Base-by-base conservation (phyloP, 1,140 invertebrate species). In the Rhagoletis pomonella region DNA sequence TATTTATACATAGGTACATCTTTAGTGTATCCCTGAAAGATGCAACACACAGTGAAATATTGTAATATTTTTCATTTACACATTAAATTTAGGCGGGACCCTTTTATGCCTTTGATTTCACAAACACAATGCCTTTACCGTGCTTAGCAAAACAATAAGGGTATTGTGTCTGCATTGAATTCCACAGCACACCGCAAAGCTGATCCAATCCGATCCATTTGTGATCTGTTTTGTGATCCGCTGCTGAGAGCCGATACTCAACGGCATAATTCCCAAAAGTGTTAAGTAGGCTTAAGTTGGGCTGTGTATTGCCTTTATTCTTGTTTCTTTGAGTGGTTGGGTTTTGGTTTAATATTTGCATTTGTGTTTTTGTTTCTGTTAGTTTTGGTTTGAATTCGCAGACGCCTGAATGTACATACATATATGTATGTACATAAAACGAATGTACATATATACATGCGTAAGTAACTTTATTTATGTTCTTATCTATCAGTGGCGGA, bases 251-350 rank as follows among this genome's bases (percentile, higher is more conserved):
- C 67, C 67, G 67, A 73, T n/a, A 73, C 42, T 73, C 67, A 73
- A 73, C 44, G 67, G 12, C 67, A 73, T 73, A 17, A 73, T 73
- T 73, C 42, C 67, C 67, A 73, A 73, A 47, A 73, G 67, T 73
- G 67, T 73, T 73, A 73, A 73, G 67, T 73, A 73, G 67, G 67
- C 67, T 73, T 73, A 73, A 44, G 67, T 47, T 73, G 42, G 39
- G 0, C 42, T 73, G 12, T 5, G 67, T 73, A 42, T 47, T 17
- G 39, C 39, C 29, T 47, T 62, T n/a, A 62, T 42, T 73, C 29
- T 44, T 73, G 39, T 73, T 73, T 42, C 67, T 73, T 47, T 73
- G 67, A 73, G 42, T 73, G n/a, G 42, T 17, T 47, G 12, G 39
- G 12, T 73, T 44, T 47, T 42, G 14, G 42, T 73, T n/a, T 62